Evolutionary conservation across 2,113 vertebrate genomes (phyloP).

Genomic region (Edolisoma coerulescens): DNA sequence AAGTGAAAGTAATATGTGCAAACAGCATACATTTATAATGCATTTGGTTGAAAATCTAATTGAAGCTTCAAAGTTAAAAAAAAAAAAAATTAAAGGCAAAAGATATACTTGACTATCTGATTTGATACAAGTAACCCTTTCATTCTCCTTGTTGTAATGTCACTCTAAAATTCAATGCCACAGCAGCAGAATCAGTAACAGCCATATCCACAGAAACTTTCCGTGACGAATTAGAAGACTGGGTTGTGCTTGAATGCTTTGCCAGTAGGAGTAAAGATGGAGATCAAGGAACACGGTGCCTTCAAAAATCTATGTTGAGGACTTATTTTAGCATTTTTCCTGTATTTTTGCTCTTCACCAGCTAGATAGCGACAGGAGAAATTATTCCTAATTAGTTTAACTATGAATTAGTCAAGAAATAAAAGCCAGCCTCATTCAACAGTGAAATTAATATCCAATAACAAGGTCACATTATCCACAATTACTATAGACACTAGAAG

Average conservation of each 20-base stretch:
- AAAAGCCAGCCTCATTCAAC: neutral
- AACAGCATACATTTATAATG: neutral
- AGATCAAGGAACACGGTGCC: neutral
- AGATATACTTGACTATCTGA: neutral
- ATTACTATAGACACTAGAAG: neutral
- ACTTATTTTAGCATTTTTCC: neutral
- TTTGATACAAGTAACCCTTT: neutral
- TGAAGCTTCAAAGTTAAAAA: neutral
- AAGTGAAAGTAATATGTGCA: neutral
- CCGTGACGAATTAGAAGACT: fast-evolving
- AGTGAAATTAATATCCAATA: neutral
- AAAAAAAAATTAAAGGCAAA: neutral
- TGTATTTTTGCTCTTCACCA: neutral
- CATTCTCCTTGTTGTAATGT: neutral
- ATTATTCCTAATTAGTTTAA: neutral
- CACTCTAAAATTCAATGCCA: neutral
- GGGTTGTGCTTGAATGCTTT: neutral
- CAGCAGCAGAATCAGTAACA: neutral
- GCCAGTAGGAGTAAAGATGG: neutral
- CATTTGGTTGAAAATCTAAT: neutral
- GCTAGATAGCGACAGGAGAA: neutral
- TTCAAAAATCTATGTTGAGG: neutral
- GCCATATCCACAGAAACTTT: neutral
- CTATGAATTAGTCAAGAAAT: neutral
- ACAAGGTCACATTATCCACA: neutral